phyloP scores from a whole-genome alignment of 2,888 invertebrate species.

The Agrochola circellaris region DNA sequence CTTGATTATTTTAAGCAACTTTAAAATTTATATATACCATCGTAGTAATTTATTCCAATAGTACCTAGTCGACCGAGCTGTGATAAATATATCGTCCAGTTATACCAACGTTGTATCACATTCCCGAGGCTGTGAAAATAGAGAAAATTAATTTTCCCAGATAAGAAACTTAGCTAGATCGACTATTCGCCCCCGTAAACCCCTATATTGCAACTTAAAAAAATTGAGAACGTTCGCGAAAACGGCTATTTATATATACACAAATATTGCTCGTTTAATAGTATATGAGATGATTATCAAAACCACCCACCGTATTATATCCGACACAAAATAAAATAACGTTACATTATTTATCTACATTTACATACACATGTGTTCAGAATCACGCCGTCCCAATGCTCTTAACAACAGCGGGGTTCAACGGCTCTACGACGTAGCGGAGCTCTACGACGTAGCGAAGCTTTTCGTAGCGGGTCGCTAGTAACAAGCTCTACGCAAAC shows the following conservation, averaged over 20 bases:
- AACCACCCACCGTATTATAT: not conserved
- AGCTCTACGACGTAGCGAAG: conserved; percentile 13
- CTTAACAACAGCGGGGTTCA: conserved; percentile 2
- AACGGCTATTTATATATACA: too few relatives aligned
- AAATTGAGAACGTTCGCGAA: too few relatives aligned
- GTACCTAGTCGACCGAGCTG: too few relatives aligned
- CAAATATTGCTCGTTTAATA: too few relatives aligned
- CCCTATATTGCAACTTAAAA: too few relatives aligned
- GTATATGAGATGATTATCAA: not conserved
- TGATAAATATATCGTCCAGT: too few relatives aligned
- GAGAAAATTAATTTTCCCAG: too few relatives aligned
- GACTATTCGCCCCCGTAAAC: too few relatives aligned
- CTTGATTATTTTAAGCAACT: not conserved
- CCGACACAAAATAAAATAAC: conserved; percentile 1
- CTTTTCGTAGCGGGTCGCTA: not conserved
- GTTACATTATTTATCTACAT: not conserved
- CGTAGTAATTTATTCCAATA: not conserved
- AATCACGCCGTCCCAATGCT: not conserved
- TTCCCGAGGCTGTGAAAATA: too few relatives aligned
- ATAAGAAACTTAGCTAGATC: too few relatives aligned
- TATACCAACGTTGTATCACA: too few relatives aligned
- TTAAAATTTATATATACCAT: not conserved
- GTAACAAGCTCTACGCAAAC: conserved; percentile 28
- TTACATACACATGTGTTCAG: not conserved
- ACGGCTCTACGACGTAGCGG: not conserved